phyloP scores from a whole-genome alignment of 2,113 vertebrate species.

The Aptenodytes patagonicus region DNA sequence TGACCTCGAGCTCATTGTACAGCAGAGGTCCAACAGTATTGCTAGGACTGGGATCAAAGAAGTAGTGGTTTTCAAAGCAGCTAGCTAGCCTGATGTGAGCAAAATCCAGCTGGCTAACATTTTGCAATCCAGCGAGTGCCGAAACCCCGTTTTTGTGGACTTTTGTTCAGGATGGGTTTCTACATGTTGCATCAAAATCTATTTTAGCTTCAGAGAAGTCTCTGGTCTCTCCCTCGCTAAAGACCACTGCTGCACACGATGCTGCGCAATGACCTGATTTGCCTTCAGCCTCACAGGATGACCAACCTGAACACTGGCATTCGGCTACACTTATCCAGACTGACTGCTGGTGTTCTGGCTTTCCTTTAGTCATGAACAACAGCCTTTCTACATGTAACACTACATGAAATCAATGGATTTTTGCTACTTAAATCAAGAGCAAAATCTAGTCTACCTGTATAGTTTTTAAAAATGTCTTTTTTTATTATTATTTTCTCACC shows the following conservation, averaged over 20 bases:
- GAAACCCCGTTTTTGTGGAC: neutral
- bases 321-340: neutral
- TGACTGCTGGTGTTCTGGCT: neutral
- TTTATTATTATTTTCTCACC: neutral
- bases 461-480: fast-evolving
- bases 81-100: neutral
- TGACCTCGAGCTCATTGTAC: neutral
- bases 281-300: neutral
- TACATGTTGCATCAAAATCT: neutral
- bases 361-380: neutral
- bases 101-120: neutral
- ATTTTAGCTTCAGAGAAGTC: neutral
- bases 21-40: neutral
- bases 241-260: neutral
- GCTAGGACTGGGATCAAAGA: conserved; percentile 38
- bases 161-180: neutral
- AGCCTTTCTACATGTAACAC: neutral
- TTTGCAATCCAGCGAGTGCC: neutral
- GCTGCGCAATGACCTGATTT: neutral
- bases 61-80: neutral
- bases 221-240: neutral
- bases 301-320: neutral
- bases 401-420: neutral
- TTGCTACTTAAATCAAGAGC: neutral
- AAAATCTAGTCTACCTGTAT: neutral